A percentile compares a stretch with the other conserved stretches of the same genome.
Evolutionary conservation across 2,888 invertebrate genomes (phyloP).

Genomic region (Apantesis nais): DNA sequence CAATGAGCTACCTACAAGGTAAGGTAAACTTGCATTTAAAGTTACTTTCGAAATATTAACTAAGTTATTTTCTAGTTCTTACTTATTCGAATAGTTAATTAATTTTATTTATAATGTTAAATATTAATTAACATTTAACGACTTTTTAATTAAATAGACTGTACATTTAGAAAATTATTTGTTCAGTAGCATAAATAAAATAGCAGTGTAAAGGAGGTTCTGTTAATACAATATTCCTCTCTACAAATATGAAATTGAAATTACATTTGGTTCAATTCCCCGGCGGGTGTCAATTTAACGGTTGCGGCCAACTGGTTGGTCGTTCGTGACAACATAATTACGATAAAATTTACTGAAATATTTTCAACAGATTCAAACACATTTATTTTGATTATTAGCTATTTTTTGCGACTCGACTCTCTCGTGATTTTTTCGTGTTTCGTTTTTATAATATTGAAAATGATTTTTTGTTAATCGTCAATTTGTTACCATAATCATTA

Average conservation of each 20-base stretch:
- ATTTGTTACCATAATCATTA: too few species aligned
- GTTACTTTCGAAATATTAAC: too few species aligned
- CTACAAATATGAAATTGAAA: conserved; percentile 8
- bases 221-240: background rate
- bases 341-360: background rate
- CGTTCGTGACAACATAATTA: background rate
- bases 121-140: too few species aligned
- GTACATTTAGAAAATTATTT: background rate
- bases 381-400: background rate
- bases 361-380: background rate
- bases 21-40: too few species aligned
- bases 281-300: conserved; percentile 6
- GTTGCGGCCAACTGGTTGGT: background rate
- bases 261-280: conserved; percentile 5
- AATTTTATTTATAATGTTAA: too few species aligned
- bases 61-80: too few species aligned
- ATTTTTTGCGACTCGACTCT: background rate
- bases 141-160: background rate
- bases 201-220: background rate
- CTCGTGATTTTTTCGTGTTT: background rate
- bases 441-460: background rate
- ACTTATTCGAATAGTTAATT: too few species aligned
- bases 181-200: background rate
- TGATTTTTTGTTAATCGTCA: background rate
- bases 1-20: too few species aligned